Evolutionary conservation across 1,140 invertebrate species (phyloP).

Genomic region (Rhopalosiphum padi): DNA sequence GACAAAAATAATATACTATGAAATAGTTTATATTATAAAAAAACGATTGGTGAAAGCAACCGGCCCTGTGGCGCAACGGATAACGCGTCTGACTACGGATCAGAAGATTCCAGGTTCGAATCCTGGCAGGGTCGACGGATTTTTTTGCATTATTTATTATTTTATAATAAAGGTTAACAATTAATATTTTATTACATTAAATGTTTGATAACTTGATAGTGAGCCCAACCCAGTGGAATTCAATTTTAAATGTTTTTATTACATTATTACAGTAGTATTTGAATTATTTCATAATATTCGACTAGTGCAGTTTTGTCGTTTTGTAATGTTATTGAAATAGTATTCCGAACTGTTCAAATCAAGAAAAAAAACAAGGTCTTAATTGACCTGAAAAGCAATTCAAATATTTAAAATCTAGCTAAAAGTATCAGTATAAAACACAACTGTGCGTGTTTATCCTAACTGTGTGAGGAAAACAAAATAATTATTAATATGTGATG

Average conservation of each 20-base stretch:
- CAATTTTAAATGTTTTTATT: neutral
- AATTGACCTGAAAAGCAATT: no score
- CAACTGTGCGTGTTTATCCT: no score
- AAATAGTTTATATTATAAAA: neutral
- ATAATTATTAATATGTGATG: no score
- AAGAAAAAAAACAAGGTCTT: no score
- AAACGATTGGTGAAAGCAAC: neutral
- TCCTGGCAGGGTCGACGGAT: conserved; percentile 77
- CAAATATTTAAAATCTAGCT: no score
- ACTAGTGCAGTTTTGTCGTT: neutral
- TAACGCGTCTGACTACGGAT: conserved; percentile 92
- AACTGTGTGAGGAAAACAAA: no score
- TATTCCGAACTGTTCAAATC: neutral
- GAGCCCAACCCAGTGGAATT: rapidly evolving
- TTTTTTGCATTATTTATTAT: neutral
- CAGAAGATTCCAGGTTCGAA: conserved; percentile 92
- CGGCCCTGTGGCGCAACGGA: conserved; percentile 88
- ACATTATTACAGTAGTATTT: neutral
- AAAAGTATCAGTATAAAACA: no score
- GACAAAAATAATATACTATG: neutral
- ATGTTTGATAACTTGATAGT: no score
- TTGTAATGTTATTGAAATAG: neutral
- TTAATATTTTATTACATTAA: neutral
- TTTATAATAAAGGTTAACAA: neutral
- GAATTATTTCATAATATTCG: neutral